These are phyloP conservation scores for Listrodromus nycthemerus DNA, from an alignment of 2,888 invertebrate species.

Conservation along the genomic window DNA sequence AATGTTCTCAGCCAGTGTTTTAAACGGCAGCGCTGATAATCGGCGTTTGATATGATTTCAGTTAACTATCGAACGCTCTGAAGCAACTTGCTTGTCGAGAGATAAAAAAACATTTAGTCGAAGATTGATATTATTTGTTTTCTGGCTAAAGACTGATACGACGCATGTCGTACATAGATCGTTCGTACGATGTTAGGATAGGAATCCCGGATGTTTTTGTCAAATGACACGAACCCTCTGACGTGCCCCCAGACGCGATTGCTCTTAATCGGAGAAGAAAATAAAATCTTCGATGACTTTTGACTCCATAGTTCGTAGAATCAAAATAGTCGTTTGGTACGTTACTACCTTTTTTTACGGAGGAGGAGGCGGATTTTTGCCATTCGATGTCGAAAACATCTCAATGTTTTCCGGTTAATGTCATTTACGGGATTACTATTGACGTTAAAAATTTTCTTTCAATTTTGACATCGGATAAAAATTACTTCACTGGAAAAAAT, in stretches of 20 bases:
- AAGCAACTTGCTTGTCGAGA: neutral
- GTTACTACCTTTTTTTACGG: too few species aligned
- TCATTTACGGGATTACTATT: too few species aligned
- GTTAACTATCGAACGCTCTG: neutral
- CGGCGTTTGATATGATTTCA: neutral
- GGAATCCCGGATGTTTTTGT: slow-evolving; percentile 40
- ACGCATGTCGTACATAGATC: neutral
- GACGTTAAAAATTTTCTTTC: too few species aligned
- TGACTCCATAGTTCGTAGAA: neutral
- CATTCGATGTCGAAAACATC: too few species aligned
- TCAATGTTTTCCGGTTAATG: too few species aligned
- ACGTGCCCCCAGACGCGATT: slow-evolving; percentile 30
- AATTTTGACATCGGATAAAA: too few species aligned
- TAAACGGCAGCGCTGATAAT: neutral
- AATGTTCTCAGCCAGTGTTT: neutral
- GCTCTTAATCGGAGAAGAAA: neutral
- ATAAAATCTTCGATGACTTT: neutral
- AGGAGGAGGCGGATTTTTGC: too few species aligned
- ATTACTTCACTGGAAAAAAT: too few species aligned
- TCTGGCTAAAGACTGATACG: neutral
- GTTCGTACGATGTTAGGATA: neutral
- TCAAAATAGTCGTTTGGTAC: neutral
- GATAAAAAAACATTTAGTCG: neutral
- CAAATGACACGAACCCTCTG: slow-evolving; percentile 34
- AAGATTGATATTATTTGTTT: neutral